Evolutionary conservation across 92 coral and sea anemone species (phyloP), one percentile per base, ranked within the genome.

Genomic region (Phymanthus crucifer): DNA sequence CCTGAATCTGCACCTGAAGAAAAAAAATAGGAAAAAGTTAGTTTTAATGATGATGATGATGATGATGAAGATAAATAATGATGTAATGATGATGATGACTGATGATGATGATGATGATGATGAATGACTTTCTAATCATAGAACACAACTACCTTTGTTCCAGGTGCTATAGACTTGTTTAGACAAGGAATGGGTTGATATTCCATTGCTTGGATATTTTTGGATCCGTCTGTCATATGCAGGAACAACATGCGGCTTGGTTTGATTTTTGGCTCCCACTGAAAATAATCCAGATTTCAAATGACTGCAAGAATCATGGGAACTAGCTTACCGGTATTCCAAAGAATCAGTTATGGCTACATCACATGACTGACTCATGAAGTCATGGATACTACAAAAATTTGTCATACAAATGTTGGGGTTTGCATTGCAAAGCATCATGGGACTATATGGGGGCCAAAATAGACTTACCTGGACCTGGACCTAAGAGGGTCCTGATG

Each of bases 171-270:
- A 43, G 83, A 76, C 11, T 80, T 58, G 33, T 84, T 82, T 23
- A 95, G 78, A n/a, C 37, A 23, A 36, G 88, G 85, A 45, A 95
- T 88, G 33, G 85, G 81, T 46, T 81, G 90, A 66, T 95, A 95
- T 84, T 95, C 97, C 95, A 95, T 95, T 21, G 92, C 98, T 79
- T 76, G 85, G 4, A 95, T 75, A 40, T 71, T 82, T 66, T 92
- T 94, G 40, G 83, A 32, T 32, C 98, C 98, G 85, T 95, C 98
- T 26, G 93, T 89, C 61, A 95, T 57, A 65, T 95, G 90, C 24
- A 95, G 69, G 27, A 85, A 52, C 35, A 95, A 61, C 97, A 95
- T 92, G 73, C 98, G 84, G 66, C 88, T 88, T 23, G 97, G 86
- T 70, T 84, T 92, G 36, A 80, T 46, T 76, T 88, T 83, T 40